phyloP scores from a whole-genome alignment of 1,140 invertebrate species.

The Agrilus planipennis region DNA sequence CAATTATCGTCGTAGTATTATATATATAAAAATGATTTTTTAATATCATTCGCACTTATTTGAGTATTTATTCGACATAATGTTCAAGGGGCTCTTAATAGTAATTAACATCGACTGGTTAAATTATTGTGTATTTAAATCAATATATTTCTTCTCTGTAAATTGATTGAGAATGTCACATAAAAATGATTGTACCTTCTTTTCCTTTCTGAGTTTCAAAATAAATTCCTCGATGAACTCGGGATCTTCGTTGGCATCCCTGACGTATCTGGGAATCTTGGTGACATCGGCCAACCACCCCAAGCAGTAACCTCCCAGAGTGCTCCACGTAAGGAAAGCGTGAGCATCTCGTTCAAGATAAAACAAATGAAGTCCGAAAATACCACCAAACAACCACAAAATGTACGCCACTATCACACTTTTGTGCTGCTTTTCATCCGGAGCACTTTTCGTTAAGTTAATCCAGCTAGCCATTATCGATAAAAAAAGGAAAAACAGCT shows the following conservation, averaged over 20 bases:
- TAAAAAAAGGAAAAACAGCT: too few relatives aligned
- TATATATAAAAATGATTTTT: too few relatives aligned
- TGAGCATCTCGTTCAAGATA: conserved; percentile 83
- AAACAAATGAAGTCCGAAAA: conserved; percentile 82
- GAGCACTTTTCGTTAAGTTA: not conserved
- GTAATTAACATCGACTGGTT: too few relatives aligned
- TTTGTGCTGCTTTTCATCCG: conserved; percentile 37
- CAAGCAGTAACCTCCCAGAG: conserved; percentile 74
- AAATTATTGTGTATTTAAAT: not conserved
- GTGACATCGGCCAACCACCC: conserved; percentile 83
- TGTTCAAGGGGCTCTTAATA: not conserved
- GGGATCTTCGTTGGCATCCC: conserved; percentile 71
- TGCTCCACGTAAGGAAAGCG: conserved; percentile 78
- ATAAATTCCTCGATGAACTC: conserved; percentile 55
- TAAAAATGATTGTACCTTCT: conserved; percentile 50
- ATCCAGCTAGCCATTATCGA: too few relatives aligned
- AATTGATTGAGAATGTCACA: too few relatives aligned
- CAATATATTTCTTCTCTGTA: too few relatives aligned
- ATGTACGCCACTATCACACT: conserved; percentile 64
- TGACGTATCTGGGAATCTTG: conserved; percentile 74
- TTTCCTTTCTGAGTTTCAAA: conserved; percentile 45
- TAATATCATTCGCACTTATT: too few relatives aligned
- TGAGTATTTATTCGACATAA: not conserved
- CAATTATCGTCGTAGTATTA: too few relatives aligned
- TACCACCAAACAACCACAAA: conserved; percentile 75